These are phyloP conservation scores for Prenolepis imparis DNA, from an alignment of 2,888 invertebrate species.

Conservation along the genomic window DNA sequence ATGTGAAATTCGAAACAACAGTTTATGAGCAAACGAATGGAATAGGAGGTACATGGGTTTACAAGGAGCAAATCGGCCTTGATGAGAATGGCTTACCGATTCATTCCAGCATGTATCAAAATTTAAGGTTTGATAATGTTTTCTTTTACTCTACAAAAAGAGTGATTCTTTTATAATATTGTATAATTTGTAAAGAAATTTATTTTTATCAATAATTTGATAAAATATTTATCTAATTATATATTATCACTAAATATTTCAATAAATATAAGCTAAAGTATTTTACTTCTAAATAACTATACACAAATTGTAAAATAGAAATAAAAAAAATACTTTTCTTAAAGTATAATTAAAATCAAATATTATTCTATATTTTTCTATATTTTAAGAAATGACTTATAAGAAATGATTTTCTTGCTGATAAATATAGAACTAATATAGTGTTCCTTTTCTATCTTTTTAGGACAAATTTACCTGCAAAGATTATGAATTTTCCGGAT, in stretches of 20 bases:
- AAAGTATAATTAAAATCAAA: background rate
- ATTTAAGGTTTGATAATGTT: constrained; percentile 88
- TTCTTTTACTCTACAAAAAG: background rate
- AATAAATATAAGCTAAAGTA: background rate
- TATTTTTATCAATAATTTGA: background rate
- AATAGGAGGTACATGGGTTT: constrained; percentile 94
- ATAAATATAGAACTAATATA: constrained; percentile 6
- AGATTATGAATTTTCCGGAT: constrained; percentile 93
- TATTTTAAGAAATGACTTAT: background rate
- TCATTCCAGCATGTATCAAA: constrained; percentile 93
- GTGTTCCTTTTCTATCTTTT: constrained; percentile 29
- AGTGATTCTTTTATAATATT: background rate
- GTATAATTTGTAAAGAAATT: background rate
- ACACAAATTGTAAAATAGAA: background rate
- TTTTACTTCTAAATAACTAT: background rate
- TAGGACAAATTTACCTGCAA: constrained; percentile 93
- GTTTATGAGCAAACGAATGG: constrained; percentile 91
- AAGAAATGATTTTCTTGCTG: background rate
- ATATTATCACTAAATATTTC: background rate
- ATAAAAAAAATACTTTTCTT: background rate
- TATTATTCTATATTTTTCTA: background rate
- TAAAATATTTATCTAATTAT: too few species aligned
- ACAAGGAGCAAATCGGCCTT: constrained; percentile 89
- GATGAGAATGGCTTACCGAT: constrained; percentile 90
- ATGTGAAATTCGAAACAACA: constrained; percentile 87